These are phyloP conservation scores for Machimus rusticus DNA, from an alignment of 2,888 invertebrate genomes.

Conservation along the genomic window DNA sequence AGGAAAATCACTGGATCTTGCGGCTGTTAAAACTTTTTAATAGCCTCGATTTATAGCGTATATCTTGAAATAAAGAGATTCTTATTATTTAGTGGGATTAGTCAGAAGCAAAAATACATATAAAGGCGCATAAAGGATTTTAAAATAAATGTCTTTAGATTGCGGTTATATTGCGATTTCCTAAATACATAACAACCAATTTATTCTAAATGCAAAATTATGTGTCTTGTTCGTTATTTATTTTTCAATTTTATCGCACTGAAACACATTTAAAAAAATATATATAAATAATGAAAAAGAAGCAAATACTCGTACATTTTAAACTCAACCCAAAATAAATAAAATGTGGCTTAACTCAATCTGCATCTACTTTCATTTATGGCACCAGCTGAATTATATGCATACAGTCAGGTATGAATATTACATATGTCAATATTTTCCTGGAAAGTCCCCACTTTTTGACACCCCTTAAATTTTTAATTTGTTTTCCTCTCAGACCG, in stretches of 20 bases:
- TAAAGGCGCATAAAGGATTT: too few species aligned
- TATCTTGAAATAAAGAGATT: neutral
- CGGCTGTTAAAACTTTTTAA: neutral
- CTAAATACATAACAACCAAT: neutral
- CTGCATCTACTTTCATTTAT: neutral
- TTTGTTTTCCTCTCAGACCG: neutral
- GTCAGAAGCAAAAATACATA: neutral
- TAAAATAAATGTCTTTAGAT: neutral
- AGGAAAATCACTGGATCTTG: neutral
- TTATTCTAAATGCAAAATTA: too few species aligned
- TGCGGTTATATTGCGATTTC: neutral
- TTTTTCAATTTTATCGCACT: neutral
- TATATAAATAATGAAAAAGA: neutral
- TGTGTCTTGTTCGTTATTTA: too few species aligned
- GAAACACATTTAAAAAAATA: neutral
- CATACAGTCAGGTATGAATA: neutral
- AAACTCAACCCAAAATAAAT: too few species aligned
- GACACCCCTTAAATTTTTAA: neutral
- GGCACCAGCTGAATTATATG: neutral
- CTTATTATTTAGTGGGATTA: neutral
- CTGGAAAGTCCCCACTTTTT: neutral
- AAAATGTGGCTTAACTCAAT: neutral
- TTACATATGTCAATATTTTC: neutral
- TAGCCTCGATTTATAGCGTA: neutral
- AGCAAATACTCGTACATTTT: neutral